Percentiles rank a stretch among this genome's conserved stretches.
Evolutionary conservation across 2,797 vertebrate genomes (phyloP).

Genomic region (Sorex maritimensis): DNA sequence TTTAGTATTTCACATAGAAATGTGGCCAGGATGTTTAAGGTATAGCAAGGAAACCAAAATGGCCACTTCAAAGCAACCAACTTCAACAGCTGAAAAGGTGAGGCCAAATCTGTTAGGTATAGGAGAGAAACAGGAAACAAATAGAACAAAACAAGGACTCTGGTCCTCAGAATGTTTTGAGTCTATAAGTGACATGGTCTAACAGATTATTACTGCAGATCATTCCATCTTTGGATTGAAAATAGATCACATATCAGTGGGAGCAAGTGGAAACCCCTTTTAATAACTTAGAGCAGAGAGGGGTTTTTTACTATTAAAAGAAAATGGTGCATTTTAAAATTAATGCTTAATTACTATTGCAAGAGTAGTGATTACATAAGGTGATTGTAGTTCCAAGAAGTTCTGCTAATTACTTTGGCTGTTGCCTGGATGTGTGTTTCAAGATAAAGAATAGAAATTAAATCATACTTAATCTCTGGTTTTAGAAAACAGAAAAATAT

Average conservation of each 20-base stretch:
- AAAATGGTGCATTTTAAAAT: too few relatives aligned
- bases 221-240: neutral
- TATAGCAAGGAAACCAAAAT: neutral
- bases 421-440: neutral
- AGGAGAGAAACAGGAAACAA: neutral
- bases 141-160: neutral
- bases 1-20: neutral
- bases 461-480: neutral
- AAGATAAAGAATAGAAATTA: neutral
- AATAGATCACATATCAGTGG: neutral
- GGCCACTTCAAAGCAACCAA: neutral
- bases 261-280: neutral
- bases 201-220: neutral
- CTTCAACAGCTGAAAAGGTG: neutral
- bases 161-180: neutral
- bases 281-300: neutral
- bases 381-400: neutral
- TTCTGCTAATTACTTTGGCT: constrained; percentile 8
- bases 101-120: neutral
- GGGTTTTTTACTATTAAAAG: too few relatives aligned
- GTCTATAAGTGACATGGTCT: neutral
- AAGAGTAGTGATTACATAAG: constrained; percentile 11
- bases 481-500: neutral
- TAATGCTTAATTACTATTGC: too few relatives aligned
- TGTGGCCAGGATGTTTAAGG: neutral